Base-by-base conservation (phyloP, 53 echinoderm and acorn worm genomes). In the Temnopleurus reevesii region DNA sequence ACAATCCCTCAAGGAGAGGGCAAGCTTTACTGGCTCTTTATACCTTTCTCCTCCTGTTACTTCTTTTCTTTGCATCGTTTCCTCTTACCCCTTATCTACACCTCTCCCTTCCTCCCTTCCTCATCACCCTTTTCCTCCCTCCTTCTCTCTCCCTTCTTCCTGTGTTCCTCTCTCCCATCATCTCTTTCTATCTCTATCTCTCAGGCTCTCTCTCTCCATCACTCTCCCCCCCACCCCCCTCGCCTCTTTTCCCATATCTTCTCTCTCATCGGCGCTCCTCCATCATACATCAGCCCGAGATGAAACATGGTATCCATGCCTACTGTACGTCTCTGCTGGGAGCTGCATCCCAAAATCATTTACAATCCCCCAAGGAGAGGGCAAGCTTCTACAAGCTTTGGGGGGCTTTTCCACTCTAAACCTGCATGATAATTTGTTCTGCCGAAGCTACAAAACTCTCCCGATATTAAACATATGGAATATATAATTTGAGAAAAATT, bases 291-390 rank as follows among this genome's bases (percentile, higher is more conserved):
- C 56, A 56, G 21, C 24, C 34, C 19, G 21, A 23, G 21, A 15
- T 49, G 9, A 9, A 71, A 41, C 41, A 36, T 41, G 12, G 71
- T 71, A 21, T 71, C 71, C 71, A 38, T 71, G n/a, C 71, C 71
- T 31, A 31, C 64, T 64, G 31, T 64, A 17, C 31, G n/a, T 71
- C 23, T 38, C 33, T 17, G 33, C 63, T 63, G 26, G 28, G 30
- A 26, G 46, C 27, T 49, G 79, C 79, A 49, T 79, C 79, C 79
- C 46, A 79, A 79, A 79, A 47, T 79, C 79, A 79, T 79, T 79
- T 26, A 79, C 51, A 79, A 79, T 79, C 49, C 79, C 79, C 79
- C 6, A n/a, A n/a, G 71, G 71, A 43, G 41, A 23, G 35, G 19
- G 41, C 36, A 71, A 41, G 38, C 71, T n/a, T 38, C 71, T 38